These are phyloP conservation scores for Marcusenius ussheri DNA, from an alignment of 2,113 vertebrate genomes.

Conservation along the genomic window DNA sequence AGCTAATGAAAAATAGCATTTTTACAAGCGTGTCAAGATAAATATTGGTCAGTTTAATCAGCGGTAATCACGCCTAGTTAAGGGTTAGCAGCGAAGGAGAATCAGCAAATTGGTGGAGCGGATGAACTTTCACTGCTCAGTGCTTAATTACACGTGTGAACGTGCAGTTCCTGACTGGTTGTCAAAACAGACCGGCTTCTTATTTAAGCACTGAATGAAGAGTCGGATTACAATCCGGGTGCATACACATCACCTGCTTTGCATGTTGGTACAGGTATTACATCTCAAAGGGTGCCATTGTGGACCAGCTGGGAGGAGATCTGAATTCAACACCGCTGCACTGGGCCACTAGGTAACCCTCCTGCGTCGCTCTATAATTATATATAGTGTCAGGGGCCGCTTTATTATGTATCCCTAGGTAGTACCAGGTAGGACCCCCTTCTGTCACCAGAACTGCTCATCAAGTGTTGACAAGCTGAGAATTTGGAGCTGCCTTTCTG, in stretches of 20 bases:
- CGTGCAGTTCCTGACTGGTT: not conserved
- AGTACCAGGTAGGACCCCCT: not conserved
- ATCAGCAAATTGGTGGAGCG: not conserved
- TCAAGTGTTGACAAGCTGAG: not conserved
- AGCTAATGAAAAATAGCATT: not conserved
- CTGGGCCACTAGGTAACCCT: conserved; percentile 88
- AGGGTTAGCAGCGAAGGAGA: not conserved
- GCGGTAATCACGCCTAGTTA: not conserved
- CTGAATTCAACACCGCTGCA: conserved; percentile 96
- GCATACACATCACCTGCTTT: not conserved
- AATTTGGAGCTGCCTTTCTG: not conserved
- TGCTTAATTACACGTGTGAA: not conserved
- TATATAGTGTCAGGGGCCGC: not conserved
- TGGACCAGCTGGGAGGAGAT: conserved; percentile 97
- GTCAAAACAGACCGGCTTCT: not conserved
- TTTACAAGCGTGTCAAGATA: not conserved
- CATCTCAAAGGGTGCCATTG: conserved; percentile 95
- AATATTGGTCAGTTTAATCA: not conserved
- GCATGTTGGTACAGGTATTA: conserved; percentile 72
- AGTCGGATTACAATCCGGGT: not conserved
- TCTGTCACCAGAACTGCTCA: not conserved
- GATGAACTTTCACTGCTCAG: not conserved
- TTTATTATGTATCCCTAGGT: not conserved
- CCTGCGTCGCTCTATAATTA: not conserved
- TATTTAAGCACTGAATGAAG: not conserved